Base-by-base conservation (phyloP, 2,113 vertebrate species). In the Pyrgilauda ruficollis region DNA sequence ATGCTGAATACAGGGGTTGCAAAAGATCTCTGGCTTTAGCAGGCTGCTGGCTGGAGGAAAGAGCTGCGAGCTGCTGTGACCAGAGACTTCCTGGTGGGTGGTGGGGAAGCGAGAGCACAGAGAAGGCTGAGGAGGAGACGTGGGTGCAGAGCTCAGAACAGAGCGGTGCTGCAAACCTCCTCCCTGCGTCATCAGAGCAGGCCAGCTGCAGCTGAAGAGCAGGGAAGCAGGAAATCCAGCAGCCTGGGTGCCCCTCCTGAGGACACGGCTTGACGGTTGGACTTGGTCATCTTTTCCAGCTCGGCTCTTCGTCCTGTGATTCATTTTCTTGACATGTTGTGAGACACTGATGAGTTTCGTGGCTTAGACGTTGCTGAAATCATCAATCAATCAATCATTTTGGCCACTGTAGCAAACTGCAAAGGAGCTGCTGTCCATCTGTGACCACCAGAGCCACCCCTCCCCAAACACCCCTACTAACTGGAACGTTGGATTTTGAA, bases 41-140 rank as follows among this genome's bases (percentile, higher is more conserved):
- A 61, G 0, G 4, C 30, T 10, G 39, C 7, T 8, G 31, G 11
- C 1, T 37, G 77, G 55, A 89, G 80, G 92, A 91, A 91, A 68
- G 18, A 43, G 17, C 39, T 85, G 43, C 27, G 37, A 92, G 26
- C 17, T 39, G 70, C 59, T 16, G 63, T 44, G 84, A 35, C 15
- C 62, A 55, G 62, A 44, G 62, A 44, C 33, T 67, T 95, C 88
- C 90, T 92, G 88, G 13, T 49, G 69, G 69, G 61, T 27, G 88
- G 7, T 21, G 50, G 52, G 69, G 56, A 84, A 64, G 61, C 5
- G 8, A 69, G 44, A 67, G 33, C 8, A 5, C 0, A 79, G 44
- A 3, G 43, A 30, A 13, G 1, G 53, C 30, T 8, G 50, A 81
- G 59, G 68, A 81, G 31, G 68, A 86, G 55, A 5, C 0, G 2